Conservation (phyloP, 2,797 vertebrate species). For the Limosa lapponica region DNA sequence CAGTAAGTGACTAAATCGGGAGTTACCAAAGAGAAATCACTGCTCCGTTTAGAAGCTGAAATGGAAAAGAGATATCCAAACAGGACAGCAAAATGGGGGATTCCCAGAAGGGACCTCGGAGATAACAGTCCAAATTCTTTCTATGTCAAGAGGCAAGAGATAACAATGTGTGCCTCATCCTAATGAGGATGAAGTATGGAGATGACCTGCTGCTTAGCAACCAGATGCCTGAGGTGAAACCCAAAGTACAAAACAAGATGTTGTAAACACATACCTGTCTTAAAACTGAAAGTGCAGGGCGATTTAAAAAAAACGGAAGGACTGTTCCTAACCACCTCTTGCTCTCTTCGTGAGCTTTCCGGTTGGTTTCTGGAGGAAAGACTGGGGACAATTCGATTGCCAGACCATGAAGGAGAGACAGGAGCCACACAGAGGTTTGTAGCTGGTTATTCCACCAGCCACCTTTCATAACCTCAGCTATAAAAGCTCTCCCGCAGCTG, state of each 20-base stretch:
- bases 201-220: constrained; percentile 3
- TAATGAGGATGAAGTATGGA: not conserved
- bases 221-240: not conserved
- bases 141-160: not conserved
- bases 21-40: not conserved
- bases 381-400: not conserved
- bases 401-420: not conserved
- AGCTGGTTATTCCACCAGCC: not conserved
- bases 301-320: not conserved
- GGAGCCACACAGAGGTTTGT: not conserved
- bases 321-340: not conserved
- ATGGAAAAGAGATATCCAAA: not conserved
- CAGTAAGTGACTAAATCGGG: not conserved
- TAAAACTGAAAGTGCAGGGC: not conserved
- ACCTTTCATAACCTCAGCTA: not conserved
- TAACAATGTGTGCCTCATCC: not conserved
- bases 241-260: not conserved
- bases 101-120: not conserved
- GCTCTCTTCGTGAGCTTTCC: not conserved
- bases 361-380: not conserved
- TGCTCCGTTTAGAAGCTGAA: not conserved
- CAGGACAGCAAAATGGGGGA: not conserved
- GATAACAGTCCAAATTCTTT: not conserved
- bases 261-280: not conserved
- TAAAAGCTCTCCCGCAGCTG: not conserved